A percentile compares a stretch with the other conserved stretches of the same genome.
Conservation (phyloP, 1,140 invertebrate species). For the Odontomachus brunneus region DNA sequence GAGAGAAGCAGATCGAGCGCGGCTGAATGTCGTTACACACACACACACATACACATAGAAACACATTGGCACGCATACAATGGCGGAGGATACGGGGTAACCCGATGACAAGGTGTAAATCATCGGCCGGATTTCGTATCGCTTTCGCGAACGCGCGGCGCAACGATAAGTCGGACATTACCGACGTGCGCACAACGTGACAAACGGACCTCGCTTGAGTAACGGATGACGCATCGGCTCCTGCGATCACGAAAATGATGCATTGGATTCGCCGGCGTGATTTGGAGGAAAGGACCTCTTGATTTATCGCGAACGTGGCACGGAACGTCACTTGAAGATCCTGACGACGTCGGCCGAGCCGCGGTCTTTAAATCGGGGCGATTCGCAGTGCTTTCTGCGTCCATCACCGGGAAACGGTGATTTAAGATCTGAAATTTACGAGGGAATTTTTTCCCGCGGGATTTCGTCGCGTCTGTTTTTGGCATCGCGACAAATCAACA, state of each 20-base stretch:
- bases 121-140: conserved; percentile 63
- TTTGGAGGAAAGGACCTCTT: conserved; percentile 18
- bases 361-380: no score
- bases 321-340: neutral
- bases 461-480: no score
- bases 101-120: conserved; percentile 74
- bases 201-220: conserved; percentile 60
- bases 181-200: conserved; percentile 44
- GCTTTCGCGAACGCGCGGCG: conserved; percentile 54
- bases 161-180: conserved; percentile 69
- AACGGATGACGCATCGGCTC: conserved; percentile 49
- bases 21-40: conserved; percentile 6
- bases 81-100: conserved; percentile 63
- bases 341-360: no score
- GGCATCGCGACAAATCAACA: no score
- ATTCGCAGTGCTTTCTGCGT: no score
- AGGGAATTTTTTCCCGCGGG: no score
- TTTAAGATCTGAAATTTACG: no score
- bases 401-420: no score
- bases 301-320: conserved; percentile 37
- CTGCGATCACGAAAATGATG: conserved; percentile 53
- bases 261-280: conserved; percentile 44
- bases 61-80: conserved; percentile 14
- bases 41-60: no score
- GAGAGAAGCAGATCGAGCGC: conserved; percentile 7